A percentile compares a stretch with the other conserved stretches of the same genome.
phyloP scores from a whole-genome alignment of 2,113 vertebrate genomes.

The Glaucomys volans region DNA sequence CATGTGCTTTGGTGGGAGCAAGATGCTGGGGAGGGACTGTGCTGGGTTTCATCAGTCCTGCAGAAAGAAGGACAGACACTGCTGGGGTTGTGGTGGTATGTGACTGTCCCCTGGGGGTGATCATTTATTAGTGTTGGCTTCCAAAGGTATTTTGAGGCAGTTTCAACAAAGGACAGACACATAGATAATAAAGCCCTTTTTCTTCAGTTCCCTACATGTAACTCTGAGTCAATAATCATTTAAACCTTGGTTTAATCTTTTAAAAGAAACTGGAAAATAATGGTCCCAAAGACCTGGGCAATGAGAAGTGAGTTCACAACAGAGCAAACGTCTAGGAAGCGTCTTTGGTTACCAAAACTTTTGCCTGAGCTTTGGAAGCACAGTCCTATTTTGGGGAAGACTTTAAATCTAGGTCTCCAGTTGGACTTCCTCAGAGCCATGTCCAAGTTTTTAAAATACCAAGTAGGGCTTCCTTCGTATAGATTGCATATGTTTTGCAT shows the following conservation, averaged over 20 bases:
- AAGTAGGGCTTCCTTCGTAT: not conserved
- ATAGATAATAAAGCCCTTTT: not conserved
- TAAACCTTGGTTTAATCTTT: not conserved
- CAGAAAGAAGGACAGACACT: not conserved
- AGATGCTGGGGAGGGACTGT: too few species aligned
- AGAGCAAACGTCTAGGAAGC: not conserved
- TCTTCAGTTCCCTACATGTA: not conserved
- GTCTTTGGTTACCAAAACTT: not conserved
- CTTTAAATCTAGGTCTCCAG: conserved; percentile 12
- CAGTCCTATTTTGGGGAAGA: not conserved
- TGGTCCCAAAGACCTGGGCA: not conserved
- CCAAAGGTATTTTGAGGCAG: not conserved
- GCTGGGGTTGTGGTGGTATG: fast-evolving
- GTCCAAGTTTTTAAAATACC: not conserved
- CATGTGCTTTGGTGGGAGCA: not conserved
- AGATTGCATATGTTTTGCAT: not conserved
- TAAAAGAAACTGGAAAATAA: not conserved
- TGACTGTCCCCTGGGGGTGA: not conserved
- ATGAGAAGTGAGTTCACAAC: not conserved
- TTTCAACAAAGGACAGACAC: not conserved
- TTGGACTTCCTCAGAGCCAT: not conserved
- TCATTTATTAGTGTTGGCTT: not conserved
- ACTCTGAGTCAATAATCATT: not conserved
- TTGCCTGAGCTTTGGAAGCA: not conserved
- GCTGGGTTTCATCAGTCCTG: not conserved